phyloP scores from a whole-genome alignment of 2,113 vertebrate species.

The Lepidothrix coronata region DNA sequence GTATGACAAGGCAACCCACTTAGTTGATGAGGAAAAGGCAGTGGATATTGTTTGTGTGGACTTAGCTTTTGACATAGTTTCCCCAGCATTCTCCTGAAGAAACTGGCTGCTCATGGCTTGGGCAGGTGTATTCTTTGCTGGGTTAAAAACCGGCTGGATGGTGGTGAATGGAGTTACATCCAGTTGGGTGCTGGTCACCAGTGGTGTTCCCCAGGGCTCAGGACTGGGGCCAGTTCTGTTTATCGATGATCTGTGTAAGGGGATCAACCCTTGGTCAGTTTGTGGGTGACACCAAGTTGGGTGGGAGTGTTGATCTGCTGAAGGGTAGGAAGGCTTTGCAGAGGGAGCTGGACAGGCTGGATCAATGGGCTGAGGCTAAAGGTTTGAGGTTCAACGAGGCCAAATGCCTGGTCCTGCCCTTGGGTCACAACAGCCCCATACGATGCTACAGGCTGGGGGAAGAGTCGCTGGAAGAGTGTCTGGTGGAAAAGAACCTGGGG shows the following conservation, averaged over 20 bases:
- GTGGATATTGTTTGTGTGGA: background rate
- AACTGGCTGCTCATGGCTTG: background rate
- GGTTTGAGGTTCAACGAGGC: background rate
- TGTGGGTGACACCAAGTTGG: background rate
- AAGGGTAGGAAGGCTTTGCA: background rate
- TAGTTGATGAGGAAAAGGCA: background rate
- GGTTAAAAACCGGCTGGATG: background rate
- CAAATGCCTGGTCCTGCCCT: background rate
- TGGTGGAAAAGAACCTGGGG: background rate
- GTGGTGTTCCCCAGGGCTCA: background rate
- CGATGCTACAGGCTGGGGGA: background rate
- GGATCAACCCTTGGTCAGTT: background rate
- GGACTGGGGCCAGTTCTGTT: background rate
- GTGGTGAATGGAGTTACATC: background rate
- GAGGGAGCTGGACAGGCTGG: background rate
- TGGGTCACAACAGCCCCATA: accelerated
- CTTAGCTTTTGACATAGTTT: background rate
- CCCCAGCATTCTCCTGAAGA: background rate
- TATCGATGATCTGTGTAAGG: accelerated
- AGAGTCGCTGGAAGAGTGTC: background rate
- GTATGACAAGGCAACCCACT: background rate
- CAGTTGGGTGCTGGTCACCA: background rate
- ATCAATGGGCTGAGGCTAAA: background rate
- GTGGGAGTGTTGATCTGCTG: background rate
- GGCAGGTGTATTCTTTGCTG: background rate